Evolutionary conservation across 30 jellyfish, hydroid and myxozoan species (phyloP), one percentile per base, ranked within the genome.

Genomic region (Turritopsis rubra): DNA sequence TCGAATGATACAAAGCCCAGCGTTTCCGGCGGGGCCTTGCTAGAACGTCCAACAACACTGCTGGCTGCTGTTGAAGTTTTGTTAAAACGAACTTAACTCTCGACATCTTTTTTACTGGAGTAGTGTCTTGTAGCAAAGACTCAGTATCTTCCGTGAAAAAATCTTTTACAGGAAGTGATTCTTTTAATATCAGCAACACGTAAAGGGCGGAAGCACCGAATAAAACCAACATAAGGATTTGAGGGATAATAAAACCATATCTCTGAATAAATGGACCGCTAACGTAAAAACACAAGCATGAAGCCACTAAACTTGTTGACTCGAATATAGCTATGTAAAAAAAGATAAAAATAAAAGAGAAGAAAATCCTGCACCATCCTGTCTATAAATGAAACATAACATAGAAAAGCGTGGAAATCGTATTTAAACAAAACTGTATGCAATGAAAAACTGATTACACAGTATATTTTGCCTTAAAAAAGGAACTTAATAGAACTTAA

Each of bases 231-330:
- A 84, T 91, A 23, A 91, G 60, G 52, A 75, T 54, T 77, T 91
- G 89, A 7, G 97, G 81, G 1, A 18, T 54, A 7, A 19, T 75
- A 65, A 91, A 91, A 23, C 95, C 96, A 68, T 13, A 65, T 0
- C 81, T 52, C 21, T 72, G 53, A 52, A 91, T 75, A 29, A 84
- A 75, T 73, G 78, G 89, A 4, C 97, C 97, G 75, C 97, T 87
- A 29, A 54, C 52, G 41, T 54, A 52, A 25, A 68, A 52, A 81
- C 96, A 79, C 53, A 81, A 52, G 79, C 79, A 85, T 21, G 86
- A 78, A 1, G 90, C 97, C 65, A 81, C 9, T 71, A 87, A 91
- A 16, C 84, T 85, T 1, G 89, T 87, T 21, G 90, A 91, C 82
- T 91, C 97, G 52, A 91, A 21, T 18, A 82, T 53, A 25, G 91